Evolutionary conservation across 2,888 invertebrate genomes (phyloP), one percentile per base, ranked within the genome.

Genomic region (Calameuta idolon): DNA sequence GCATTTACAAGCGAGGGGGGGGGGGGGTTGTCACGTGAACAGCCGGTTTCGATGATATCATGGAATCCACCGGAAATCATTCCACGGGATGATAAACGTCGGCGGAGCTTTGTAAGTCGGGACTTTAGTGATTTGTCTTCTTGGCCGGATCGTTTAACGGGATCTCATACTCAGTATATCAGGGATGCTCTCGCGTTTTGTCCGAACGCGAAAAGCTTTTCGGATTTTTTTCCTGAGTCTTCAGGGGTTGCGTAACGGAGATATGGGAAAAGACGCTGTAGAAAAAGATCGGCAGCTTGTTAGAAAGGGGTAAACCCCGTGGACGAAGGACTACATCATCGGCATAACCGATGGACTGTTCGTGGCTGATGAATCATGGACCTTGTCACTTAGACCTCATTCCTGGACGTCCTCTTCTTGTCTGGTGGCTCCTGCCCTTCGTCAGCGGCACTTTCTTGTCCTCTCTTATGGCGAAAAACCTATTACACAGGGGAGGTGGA

Each of bases 271-370:
- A 23, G 5, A 79, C 79, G 80, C 77, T 78, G 76, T 71, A 68
- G n/a, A n/a, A n/a, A n/a, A n/a, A n/a, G 68, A 69, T 55, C 69
- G 35, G 74, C 81, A 77, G 30, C 40, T 76, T 75, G 75, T 34
- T 75, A 75, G 75, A 79, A 81, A 82, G 81, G 82, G 80, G 78
- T 83, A 75, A 84, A 83, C 80, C 80, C 81, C 55, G 74, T 69
- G 82, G 84, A 81, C 71, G 37, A 69, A 77, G 83, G 80, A 84
- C 82, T 79, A 83, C 84, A 75, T 81, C 83, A 81, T 85, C 80
- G 84, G 83, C 82, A 84, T 88, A 86, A 87, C 85, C 84, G 84
- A 86, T 88, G 86, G 86, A 84, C 86, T 80, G 82, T 83, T 82
- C 79, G 81, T 80, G 79, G 81, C 77, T 86, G 83, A 86, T 87